Conservation (phyloP, 2,113 vertebrate species). For the Brachirus orientalis region DNA sequence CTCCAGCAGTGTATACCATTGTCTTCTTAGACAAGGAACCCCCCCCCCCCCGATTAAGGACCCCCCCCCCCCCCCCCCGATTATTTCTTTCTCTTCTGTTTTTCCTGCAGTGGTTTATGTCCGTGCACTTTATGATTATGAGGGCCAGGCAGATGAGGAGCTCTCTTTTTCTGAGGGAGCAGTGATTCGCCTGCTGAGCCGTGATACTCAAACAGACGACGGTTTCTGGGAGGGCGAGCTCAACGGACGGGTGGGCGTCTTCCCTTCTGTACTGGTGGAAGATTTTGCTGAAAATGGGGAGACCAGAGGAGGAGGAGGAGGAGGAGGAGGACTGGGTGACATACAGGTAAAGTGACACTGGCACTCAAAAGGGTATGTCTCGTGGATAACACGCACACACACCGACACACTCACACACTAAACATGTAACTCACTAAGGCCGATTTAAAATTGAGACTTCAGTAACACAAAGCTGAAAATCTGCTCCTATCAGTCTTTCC, state of each 20-base stretch:
- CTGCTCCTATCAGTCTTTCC: slow-evolving; percentile 49
- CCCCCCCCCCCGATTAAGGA: too few relatives aligned
- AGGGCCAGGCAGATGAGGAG: slow-evolving; percentile 96
- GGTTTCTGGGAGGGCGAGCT: slow-evolving; percentile 99
- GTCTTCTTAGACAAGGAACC: slow-evolving; percentile 27
- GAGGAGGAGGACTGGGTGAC: slow-evolving; percentile 45
- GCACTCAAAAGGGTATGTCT: too few relatives aligned
- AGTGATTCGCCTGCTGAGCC: slow-evolving; percentile 94
- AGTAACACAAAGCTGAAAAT: slow-evolving; percentile 10
- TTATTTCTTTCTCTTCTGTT: slow-evolving; percentile 10
- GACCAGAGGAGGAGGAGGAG: slow-evolving; percentile 62
- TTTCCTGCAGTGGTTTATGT: slow-evolving; percentile 88
- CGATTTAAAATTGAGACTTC: slow-evolving; percentile 6
- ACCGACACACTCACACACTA: too few relatives aligned
- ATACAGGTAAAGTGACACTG: slow-evolving; percentile 54
- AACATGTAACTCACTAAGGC: neutral
- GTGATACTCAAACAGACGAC: slow-evolving; percentile 96
- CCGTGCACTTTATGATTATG: slow-evolving; percentile 98
- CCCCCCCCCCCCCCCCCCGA: too few relatives aligned
- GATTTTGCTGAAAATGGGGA: slow-evolving; percentile 94
- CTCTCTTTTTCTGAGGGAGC: slow-evolving; percentile 95
- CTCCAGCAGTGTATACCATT: slow-evolving; percentile 3
- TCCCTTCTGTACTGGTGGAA: slow-evolving; percentile 95
- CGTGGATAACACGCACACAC: neutral
- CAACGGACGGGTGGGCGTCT: slow-evolving; percentile 90